These are phyloP conservation scores for Bugula neritina DNA, from an alignment of 2,888 invertebrate species.

Conservation along the genomic window DNA sequence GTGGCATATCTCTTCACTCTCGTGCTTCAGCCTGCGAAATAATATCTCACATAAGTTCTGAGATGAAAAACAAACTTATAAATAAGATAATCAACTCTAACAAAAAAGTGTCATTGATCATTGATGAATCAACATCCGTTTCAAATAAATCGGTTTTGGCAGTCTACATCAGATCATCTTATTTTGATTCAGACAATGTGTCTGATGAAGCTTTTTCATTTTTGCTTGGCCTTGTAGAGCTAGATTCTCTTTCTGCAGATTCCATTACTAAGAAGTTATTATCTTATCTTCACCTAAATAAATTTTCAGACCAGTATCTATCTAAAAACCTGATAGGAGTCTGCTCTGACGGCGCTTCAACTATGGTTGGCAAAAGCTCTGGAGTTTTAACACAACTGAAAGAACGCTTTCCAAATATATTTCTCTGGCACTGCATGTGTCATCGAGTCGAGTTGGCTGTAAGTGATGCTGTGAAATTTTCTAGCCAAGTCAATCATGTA, in stretches of 20 bases:
- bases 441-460: not conserved
- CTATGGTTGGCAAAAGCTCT: not conserved
- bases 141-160: not conserved
- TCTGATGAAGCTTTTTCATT: not conserved
- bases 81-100: not conserved
- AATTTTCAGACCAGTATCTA: not conserved
- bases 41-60: not conserved
- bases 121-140: slow-evolving; percentile 5
- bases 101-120: not conserved
- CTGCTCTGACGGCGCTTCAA: not conserved
- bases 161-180: not conserved
- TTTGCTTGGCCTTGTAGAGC: not conserved
- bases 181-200: not conserved
- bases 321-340: not conserved
- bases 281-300: not conserved
- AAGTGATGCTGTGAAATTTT: slow-evolving; percentile 9
- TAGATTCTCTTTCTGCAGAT: not conserved
- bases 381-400: slow-evolving; percentile 2
- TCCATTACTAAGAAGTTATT: not conserved
- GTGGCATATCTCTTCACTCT: not conserved
- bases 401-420: not conserved
- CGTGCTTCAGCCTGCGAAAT: not conserved
- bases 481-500: not conserved
- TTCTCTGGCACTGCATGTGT: not conserved
- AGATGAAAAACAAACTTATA: not conserved